Evolutionary conservation across 2,113 vertebrate species (phyloP), one percentile per base, ranked within the genome.

Genomic region (Neotoma lepida): DNA sequence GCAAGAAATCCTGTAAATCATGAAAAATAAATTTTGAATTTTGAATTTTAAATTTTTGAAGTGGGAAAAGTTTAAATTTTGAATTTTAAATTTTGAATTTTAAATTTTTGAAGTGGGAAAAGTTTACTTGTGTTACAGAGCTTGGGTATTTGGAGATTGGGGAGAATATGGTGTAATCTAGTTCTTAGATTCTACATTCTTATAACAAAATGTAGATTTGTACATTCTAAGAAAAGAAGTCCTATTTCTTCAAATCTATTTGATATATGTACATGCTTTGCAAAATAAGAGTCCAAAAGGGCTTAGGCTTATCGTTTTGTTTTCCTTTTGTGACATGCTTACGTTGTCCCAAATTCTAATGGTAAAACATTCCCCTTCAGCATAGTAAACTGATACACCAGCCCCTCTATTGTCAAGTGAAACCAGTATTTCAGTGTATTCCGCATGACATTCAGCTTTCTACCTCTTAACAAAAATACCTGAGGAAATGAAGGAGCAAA

Each of bases 341-440:
- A 51, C 78, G n/a, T 82, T 77, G 61, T 86, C 68, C 68, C 41
- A 18, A 74, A 85, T 28, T 88, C 63, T 87, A 18, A 73, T 46
- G 61, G 88, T 82, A 39, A 80, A 87, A 63, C 68, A 5, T 87
- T 92, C 87, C 24, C 26, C 54, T 96, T 88, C 51, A 92, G 0
- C 26, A 70, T 56, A n/a, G 14, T 95, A 39, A 84, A 92, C 26
- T 91, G 46, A 88, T 41, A 1, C 0, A 94, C 84, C 56, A 88
- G 54, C 22, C 4, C 94, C 71, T 51, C 6, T 93, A 9, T 51
- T 92, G 49, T 66, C 35, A 92, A 71, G 35, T 86, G 66, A 91
- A 89, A 20, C 64, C 80, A 77, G 91, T 96, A 71, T 70, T 89
- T 95, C 86, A 41, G 30, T 93, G 58, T 88, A 17, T 9, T 73